These are phyloP conservation scores for Ophiothrix spiculata DNA, from an alignment of 35 echinoderm and acorn worm genomes.

Conservation along the genomic window DNA sequence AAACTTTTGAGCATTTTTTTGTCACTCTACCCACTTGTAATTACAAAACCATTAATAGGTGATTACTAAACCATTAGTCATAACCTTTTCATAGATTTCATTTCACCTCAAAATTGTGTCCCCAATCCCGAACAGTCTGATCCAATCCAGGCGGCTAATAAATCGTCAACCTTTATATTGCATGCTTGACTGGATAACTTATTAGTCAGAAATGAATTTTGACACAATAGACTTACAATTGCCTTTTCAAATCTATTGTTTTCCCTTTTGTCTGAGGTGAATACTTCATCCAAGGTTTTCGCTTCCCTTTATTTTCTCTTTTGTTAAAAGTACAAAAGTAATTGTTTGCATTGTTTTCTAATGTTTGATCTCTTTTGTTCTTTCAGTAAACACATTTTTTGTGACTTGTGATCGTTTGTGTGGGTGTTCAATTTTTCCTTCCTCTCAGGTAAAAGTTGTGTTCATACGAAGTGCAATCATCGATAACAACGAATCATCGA, in stretches of 20 bases:
- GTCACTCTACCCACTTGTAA: too few relatives aligned
- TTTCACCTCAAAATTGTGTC: background rate
- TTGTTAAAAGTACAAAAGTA: background rate
- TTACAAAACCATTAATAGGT: background rate
- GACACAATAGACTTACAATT: background rate
- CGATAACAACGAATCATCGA: too few relatives aligned
- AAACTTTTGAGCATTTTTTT: too few relatives aligned
- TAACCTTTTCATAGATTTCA: background rate
- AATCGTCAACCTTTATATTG: background rate
- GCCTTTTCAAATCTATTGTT: background rate
- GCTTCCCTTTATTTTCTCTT: background rate
- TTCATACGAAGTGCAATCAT: too few relatives aligned
- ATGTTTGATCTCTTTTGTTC: background rate
- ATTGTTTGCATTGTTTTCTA: background rate
- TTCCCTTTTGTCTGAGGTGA: background rate
- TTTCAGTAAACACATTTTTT: background rate
- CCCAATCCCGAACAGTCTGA: background rate
- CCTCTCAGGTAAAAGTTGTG: too few relatives aligned
- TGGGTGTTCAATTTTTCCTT: background rate
- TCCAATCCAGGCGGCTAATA: background rate
- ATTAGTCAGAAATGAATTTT: background rate
- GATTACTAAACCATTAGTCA: background rate
- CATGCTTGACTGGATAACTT: background rate
- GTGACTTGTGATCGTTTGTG: background rate
- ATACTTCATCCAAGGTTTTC: background rate